Percentiles rank a stretch among this genome's conserved stretches.
Conservation (phyloP, 2,888 invertebrate species). For the Gonocerus acuteangulatus region DNA sequence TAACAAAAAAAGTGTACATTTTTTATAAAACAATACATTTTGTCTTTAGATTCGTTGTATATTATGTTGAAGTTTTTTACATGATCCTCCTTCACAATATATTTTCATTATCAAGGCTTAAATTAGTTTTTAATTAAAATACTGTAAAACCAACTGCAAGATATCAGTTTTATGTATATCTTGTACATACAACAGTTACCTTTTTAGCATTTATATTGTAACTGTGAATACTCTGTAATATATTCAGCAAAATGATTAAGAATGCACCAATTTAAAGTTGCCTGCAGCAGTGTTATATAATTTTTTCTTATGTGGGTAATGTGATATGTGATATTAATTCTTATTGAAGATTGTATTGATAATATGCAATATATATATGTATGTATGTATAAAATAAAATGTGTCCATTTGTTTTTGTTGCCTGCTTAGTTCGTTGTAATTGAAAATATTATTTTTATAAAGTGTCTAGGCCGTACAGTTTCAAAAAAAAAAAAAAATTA, state of each 20-base stretch:
- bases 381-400: constrained; percentile 21
- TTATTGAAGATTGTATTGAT: constrained; percentile 25
- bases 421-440: constrained; percentile 21
- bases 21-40: neutral
- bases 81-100: neutral
- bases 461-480: constrained; percentile 7
- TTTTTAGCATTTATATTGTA: constrained; percentile 35
- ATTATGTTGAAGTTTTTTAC: neutral
- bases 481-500: constrained; percentile 10
- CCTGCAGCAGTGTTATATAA: constrained; percentile 31
- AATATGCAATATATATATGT: constrained; percentile 23
- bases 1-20: neutral
- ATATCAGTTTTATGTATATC: constrained; percentile 35
- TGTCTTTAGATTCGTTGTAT: neutral
- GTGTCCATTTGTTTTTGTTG: constrained; percentile 11
- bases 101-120: constrained; percentile 25
- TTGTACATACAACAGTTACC: constrained; percentile 32
- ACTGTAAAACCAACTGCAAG: constrained; percentile 10
- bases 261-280: constrained; percentile 34
- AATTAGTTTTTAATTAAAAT: constrained; percentile 23
- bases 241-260: constrained; percentile 27
- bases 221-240: constrained; percentile 30
- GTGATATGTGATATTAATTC: constrained; percentile 28
- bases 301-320: constrained; percentile 26
- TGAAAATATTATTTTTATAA: constrained; percentile 23